Evolutionary conservation across 2,113 vertebrate species (phyloP).

Genomic region (Hippocampus mohnikei): DNA sequence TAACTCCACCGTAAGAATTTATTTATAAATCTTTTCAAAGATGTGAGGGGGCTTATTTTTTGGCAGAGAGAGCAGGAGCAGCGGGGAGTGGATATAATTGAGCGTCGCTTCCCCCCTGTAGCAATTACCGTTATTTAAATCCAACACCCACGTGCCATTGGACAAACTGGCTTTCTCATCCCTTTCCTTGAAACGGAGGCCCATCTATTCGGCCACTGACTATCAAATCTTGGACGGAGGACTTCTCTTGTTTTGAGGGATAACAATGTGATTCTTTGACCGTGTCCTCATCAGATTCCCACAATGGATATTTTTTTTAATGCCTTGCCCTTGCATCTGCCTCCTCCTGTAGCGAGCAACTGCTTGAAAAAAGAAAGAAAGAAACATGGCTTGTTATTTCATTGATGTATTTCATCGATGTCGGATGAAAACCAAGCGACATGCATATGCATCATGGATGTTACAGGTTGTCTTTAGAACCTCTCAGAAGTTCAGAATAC

Average conservation of each 20-base stretch:
- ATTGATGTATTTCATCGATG: neutral
- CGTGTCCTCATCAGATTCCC: neutral
- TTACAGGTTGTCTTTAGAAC: too few relatives aligned
- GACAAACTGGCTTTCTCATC: slow-evolving; percentile 45
- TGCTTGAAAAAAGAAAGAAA: neutral
- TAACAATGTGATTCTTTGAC: slow-evolving; percentile 39
- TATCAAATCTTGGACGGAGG: slow-evolving; percentile 51
- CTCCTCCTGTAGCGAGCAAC: neutral
- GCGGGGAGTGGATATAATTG: slow-evolving; percentile 78
- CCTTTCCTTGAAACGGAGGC: slow-evolving; percentile 51
- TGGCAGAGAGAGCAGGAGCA: slow-evolving; percentile 67
- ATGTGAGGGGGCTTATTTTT: slow-evolving; percentile 63
- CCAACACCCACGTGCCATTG: slow-evolving; percentile 60
- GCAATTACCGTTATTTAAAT: slow-evolving; percentile 72
- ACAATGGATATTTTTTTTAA: neutral
- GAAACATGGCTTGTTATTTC: neutral
- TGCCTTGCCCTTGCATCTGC: neutral
- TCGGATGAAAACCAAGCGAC: neutral
- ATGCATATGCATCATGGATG: neutral
- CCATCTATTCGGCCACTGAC: slow-evolving; percentile 48
- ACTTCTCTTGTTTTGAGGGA: slow-evolving; percentile 44
- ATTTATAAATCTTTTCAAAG: slow-evolving; percentile 60
- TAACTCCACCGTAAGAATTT: slow-evolving; percentile 49
- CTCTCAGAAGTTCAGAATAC: too few relatives aligned
- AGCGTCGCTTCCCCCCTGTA: slow-evolving; percentile 75